A percentile compares a stretch with the other conserved stretches of the same genome.
phyloP scores from a whole-genome alignment of 2,888 invertebrate genomes.

The Drymonia ruficornis region DNA sequence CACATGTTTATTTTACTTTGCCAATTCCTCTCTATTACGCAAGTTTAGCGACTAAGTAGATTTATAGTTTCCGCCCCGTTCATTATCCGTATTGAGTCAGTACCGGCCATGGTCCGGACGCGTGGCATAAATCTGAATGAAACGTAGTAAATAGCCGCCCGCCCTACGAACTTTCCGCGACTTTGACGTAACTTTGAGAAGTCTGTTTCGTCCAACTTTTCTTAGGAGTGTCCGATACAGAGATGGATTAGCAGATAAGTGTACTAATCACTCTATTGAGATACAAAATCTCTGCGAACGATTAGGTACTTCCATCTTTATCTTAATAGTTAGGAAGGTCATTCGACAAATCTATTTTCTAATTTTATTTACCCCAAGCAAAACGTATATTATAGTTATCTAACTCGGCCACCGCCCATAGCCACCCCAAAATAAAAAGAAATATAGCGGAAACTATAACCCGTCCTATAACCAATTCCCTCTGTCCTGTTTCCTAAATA shows the following conservation, averaged over 20 bases:
- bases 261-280: conserved; percentile 30
- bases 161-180: conserved; percentile 60
- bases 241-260: conserved; percentile 37
- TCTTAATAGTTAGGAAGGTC: conserved; percentile 6
- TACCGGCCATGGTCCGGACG: conserved; percentile 51
- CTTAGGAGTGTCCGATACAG: conserved; percentile 40
- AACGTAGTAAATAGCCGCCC: conserved; percentile 65
- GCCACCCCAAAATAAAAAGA: conserved; percentile 60
- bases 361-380: conserved; percentile 37
- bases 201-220: conserved; percentile 46
- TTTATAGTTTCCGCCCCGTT: conserved; percentile 84
- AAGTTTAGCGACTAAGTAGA: conserved; percentile 79
- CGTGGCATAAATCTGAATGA: conserved; percentile 83
- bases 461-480: conserved; percentile 64
- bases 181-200: conserved; percentile 60
- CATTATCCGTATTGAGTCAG: conserved; percentile 79
- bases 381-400: conserved; percentile 22
- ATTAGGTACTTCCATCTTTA: conserved; percentile 4
- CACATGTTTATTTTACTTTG: conserved; percentile 69
- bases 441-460: conserved; percentile 77
- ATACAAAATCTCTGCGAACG: conserved; percentile 11
- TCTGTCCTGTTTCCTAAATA: conserved; percentile 61
- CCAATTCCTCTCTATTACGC: conserved; percentile 71
- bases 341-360: conserved; percentile 19
- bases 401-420: conserved; percentile 39